Evolutionary conservation across 1,140 invertebrate genomes (phyloP).

Genomic region (Orussus abietinus): DNA sequence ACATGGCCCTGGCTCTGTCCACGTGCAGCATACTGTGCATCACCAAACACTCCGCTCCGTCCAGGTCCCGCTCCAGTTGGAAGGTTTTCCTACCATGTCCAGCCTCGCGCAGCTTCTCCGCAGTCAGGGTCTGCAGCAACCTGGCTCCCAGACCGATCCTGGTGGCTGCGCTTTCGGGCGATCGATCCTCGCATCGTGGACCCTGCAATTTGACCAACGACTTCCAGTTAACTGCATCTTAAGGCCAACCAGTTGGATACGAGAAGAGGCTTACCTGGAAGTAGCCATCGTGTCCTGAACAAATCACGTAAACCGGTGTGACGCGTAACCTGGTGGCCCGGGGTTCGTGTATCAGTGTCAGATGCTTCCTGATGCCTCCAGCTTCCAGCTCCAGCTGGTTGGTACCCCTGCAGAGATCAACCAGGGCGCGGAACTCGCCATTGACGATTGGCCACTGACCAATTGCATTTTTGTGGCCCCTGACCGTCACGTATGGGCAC

Average conservation of each 20-base stretch:
- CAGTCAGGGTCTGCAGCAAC: conserved; percentile 80
- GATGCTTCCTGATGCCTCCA: conserved; percentile 31
- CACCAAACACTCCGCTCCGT: conserved; percentile 61
- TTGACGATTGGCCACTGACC: conserved; percentile 46
- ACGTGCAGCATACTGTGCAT: conserved; percentile 71
- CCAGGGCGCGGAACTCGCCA: conserved; percentile 44
- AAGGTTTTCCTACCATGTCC: conserved; percentile 80
- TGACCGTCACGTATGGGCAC: conserved; percentile 37
- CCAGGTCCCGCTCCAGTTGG: conserved; percentile 65
- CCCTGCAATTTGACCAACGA: conserved; percentile 41
- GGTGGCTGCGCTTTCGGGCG: conserved; percentile 68
- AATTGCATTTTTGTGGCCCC: conserved; percentile 31
- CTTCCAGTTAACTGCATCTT: too few species aligned
- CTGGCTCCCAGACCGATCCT: conserved; percentile 75
- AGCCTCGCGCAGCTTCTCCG: conserved; percentile 82
- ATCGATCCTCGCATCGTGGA: conserved; percentile 64
- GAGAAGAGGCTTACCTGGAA: conserved; percentile 59
- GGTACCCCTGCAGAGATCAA: conserved; percentile 37
- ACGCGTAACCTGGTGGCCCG: conserved; percentile 48
- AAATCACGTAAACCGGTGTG: conserved; percentile 71
- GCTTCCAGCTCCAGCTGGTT: conserved; percentile 46
- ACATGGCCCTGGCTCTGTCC: conserved; percentile 67
- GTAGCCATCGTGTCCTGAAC: conserved; percentile 69
- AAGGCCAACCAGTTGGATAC: too few species aligned
- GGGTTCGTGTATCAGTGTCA: conserved; percentile 42